A percentile compares a stretch with the other conserved stretches of the same genome.
Conservation (phyloP, 2,113 vertebrate genomes). For the Macroglossus sobrinus region DNA sequence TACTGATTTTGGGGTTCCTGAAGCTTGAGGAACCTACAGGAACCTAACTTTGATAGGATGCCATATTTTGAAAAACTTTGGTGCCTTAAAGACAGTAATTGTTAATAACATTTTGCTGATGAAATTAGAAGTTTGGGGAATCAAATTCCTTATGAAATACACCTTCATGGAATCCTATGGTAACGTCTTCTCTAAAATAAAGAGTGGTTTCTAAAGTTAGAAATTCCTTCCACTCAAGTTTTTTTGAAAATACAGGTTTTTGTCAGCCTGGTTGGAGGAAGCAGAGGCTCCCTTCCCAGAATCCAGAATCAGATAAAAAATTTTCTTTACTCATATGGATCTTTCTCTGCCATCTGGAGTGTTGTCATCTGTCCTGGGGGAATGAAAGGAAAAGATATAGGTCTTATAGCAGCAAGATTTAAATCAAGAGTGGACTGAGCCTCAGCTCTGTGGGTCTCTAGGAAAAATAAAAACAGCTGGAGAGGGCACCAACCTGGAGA, state of each 20-base stretch:
- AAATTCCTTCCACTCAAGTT: not conserved
- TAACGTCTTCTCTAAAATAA: not conserved
- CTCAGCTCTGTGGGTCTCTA: conserved; percentile 1
- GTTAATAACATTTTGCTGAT: conserved; percentile 8
- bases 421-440: not conserved
- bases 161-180: not conserved
- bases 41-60: not conserved
- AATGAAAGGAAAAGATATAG: not conserved
- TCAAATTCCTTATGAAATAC: not conserved
- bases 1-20: not conserved
- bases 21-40: not conserved
- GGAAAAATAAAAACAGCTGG: not conserved
- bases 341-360: conserved; percentile 6
- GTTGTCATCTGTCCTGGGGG: not conserved
- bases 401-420: not conserved
- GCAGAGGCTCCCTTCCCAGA: not conserved
- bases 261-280: not conserved
- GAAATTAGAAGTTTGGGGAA: not conserved
- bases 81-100: not conserved
- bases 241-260: not conserved
- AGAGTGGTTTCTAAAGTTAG: not conserved
- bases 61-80: not conserved
- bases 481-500: not conserved
- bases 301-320: not conserved
- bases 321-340: not conserved